Percentiles rank a stretch among this genome's conserved stretches.
Evolutionary conservation across 2,113 vertebrate genomes (phyloP).

Genomic region (Leiothrix lutea): DNA sequence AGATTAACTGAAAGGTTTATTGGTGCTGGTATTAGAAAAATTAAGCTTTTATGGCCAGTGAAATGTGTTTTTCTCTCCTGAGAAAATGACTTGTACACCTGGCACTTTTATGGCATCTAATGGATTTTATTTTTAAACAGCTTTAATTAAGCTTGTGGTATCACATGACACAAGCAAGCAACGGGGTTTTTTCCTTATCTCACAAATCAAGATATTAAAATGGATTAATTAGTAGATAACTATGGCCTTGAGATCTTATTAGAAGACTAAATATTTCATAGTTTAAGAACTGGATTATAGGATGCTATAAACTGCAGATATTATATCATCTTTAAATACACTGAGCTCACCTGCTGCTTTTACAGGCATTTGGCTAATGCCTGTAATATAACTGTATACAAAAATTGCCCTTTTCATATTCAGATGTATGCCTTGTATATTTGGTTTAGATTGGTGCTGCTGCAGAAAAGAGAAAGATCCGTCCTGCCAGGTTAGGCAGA

Average conservation of each 20-base stretch:
- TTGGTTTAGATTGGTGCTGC: not conserved
- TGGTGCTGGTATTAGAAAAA: not conserved
- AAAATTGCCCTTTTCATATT: not conserved
- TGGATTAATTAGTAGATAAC: not conserved
- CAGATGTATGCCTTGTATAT: not conserved
- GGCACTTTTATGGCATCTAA: not conserved
- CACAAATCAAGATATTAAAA: slow-evolving; percentile 15
- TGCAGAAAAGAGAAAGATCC: not conserved
- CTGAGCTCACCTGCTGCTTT: not conserved
- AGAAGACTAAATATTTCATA: not conserved
- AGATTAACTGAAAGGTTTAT: slow-evolving; percentile 15
- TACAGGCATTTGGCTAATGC: not conserved
- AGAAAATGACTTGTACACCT: slow-evolving; percentile 8
- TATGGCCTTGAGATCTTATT: not conserved
- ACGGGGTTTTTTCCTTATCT: not conserved
- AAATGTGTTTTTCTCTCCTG: slow-evolving; percentile 12
- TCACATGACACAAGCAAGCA: not conserved
- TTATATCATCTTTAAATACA: not conserved
- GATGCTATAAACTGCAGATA: not conserved
- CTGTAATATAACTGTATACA: not conserved
- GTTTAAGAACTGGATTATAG: not conserved
- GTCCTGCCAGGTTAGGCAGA: not conserved
- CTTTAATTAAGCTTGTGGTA: slow-evolving; percentile 20
- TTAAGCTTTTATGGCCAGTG: not conserved
- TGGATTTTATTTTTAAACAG: not conserved